phyloP scores from a whole-genome alignment of 2,113 vertebrate genomes.

The Eclectus roratus region DNA sequence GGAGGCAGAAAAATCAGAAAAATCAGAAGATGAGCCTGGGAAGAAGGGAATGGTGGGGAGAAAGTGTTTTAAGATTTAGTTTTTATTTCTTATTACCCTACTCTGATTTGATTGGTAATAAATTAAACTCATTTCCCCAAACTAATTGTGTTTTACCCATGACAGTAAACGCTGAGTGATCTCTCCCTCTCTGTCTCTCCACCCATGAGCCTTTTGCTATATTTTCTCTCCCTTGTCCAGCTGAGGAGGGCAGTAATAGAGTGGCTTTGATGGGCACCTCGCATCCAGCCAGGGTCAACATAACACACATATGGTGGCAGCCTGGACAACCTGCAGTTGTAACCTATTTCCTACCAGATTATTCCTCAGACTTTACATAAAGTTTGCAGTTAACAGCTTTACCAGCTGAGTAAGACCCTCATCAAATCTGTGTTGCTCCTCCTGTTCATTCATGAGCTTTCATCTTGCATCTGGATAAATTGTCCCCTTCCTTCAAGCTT shows the following conservation, averaged over 20 bases:
- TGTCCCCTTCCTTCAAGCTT: neutral
- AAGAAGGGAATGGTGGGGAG: neutral
- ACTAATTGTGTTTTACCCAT: neutral
- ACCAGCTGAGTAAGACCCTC: neutral
- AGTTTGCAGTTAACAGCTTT: neutral
- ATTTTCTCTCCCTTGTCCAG: neutral
- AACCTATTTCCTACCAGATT: neutral
- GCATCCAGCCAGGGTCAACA: neutral
- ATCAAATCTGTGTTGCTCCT: neutral
- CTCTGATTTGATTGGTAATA: neutral
- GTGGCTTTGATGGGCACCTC: neutral
- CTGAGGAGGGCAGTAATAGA: neutral
- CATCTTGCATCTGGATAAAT: neutral
- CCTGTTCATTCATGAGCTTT: neutral
- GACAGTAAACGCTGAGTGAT: neutral
- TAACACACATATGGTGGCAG: neutral
- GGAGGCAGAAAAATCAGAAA: neutral
- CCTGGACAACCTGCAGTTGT: neutral
- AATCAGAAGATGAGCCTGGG: neutral
- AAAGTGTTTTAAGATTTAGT: neutral
- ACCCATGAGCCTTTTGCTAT: neutral
- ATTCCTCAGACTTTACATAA: neutral
- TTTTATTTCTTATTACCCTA: neutral
- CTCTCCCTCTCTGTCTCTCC: neutral
- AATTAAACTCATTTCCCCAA: neutral